A percentile compares a stretch with the other conserved stretches of the same genome.
phyloP scores from a whole-genome alignment of 1,140 invertebrate genomes.

The Gryon sp. region DNA sequence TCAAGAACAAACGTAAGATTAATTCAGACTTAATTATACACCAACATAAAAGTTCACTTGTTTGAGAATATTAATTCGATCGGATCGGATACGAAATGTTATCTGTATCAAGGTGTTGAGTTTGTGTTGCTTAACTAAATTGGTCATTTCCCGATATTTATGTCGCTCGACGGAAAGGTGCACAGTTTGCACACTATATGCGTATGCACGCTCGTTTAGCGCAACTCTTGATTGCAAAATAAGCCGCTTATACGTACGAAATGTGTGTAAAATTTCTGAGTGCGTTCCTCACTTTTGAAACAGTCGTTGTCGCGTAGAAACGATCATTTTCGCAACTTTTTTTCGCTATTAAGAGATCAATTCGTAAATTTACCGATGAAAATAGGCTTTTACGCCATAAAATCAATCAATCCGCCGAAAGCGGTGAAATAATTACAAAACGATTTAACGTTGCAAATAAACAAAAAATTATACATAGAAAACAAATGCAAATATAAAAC shows the following conservation, averaged over 20 bases:
- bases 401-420: too few relatives aligned
- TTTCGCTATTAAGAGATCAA: too few relatives aligned
- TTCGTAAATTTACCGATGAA: too few relatives aligned
- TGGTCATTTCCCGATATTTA: conserved; percentile 41
- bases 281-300: conserved; percentile 33
- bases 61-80: not conserved
- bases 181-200: conserved; percentile 22
- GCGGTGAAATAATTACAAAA: too few relatives aligned
- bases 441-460: too few relatives aligned
- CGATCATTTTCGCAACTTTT: conserved; percentile 18
- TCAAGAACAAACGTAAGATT: too few relatives aligned
- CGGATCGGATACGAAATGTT: not conserved
- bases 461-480: too few relatives aligned
- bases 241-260: conserved; percentile 25
- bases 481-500: too few relatives aligned
- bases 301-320: not conserved
- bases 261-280: conserved; percentile 26
- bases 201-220: conserved; percentile 46
- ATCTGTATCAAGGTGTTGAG: conserved; percentile 1
- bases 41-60: not conserved
- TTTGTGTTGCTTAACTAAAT: conserved; percentile 40
- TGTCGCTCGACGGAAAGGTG: conserved; percentile 28
- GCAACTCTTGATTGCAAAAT: conserved; percentile 52
- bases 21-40: too few relatives aligned
- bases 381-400: too few relatives aligned